Evolutionary conservation across 1,140 invertebrate genomes (phyloP).

Genomic region (Heliothis subflexa): DNA sequence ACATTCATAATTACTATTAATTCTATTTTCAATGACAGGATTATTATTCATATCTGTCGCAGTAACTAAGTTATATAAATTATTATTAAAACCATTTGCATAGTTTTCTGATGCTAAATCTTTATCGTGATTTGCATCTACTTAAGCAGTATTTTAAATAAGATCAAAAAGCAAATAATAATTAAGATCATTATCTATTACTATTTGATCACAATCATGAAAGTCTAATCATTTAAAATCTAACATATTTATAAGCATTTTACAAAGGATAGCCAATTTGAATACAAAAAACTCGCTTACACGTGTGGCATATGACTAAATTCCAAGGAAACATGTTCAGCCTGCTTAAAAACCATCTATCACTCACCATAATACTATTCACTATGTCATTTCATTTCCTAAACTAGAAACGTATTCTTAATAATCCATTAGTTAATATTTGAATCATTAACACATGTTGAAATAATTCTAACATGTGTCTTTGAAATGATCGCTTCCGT

Average conservation of each 20-base stretch:
- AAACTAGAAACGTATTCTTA: conserved; percentile 18
- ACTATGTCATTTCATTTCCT: conserved; percentile 23
- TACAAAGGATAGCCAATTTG: neutral
- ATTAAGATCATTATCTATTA: too few species aligned
- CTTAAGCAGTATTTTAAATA: too few species aligned
- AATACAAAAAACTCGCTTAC: neutral
- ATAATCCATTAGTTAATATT: conserved; percentile 40
- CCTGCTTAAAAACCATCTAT: conserved; percentile 26
- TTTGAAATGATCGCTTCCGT: conserved; percentile 34
- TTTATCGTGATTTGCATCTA: too few species aligned
- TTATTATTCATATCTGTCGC: neutral
- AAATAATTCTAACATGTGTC: conserved; percentile 17
- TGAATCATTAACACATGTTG: conserved; percentile 43
- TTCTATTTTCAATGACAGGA: conserved; percentile 6
- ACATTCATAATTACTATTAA: conserved; percentile 7
- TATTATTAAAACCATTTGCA: too few species aligned
- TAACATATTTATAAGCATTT: neutral
- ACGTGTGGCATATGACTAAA: neutral
- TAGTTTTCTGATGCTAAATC: too few species aligned
- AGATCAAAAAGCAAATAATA: too few species aligned
- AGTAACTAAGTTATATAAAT: neutral
- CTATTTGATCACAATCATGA: too few species aligned
- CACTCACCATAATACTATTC: neutral
- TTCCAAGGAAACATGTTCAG: neutral
- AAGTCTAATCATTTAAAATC: neutral